Evolutionary conservation across 2,797 vertebrate genomes (phyloP).

Genomic region (Bradypus variegatus): DNA sequence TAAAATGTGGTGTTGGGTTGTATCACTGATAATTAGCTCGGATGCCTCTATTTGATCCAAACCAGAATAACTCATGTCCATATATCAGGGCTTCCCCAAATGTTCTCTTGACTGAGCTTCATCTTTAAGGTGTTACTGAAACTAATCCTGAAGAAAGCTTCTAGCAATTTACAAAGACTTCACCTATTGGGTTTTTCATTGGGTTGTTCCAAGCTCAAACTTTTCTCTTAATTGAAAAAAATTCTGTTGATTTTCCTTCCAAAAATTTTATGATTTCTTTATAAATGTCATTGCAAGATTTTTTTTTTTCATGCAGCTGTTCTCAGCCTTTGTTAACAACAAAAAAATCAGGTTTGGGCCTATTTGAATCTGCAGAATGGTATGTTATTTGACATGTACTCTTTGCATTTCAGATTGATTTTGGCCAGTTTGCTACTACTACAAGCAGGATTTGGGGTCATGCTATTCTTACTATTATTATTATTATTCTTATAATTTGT

Average conservation of each 20-base stretch:
- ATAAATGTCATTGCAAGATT: background rate
- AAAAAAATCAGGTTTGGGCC: background rate
- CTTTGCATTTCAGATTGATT: background rate
- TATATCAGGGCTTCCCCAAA: background rate
- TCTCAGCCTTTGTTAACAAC: background rate
- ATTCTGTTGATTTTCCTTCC: background rate
- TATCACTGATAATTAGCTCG: background rate
- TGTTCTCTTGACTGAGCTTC: background rate
- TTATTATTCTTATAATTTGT: background rate
- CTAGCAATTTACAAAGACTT: background rate
- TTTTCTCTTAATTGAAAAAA: background rate
- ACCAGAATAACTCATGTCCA: background rate
- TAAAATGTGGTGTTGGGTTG: background rate
- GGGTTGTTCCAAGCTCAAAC: background rate
- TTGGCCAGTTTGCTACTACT: background rate
- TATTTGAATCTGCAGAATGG: background rate
- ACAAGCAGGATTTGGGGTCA: background rate
- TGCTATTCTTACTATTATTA: background rate
- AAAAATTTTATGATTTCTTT: background rate
- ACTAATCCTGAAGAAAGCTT: background rate
- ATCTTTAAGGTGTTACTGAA: background rate
- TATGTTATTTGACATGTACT: background rate
- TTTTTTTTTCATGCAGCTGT: background rate
- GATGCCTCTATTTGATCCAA: conserved; percentile 9
- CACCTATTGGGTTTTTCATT: background rate